These are phyloP conservation scores for Acanthornis magna DNA, from an alignment of 2,797 vertebrate genomes.

Conservation along the genomic window DNA sequence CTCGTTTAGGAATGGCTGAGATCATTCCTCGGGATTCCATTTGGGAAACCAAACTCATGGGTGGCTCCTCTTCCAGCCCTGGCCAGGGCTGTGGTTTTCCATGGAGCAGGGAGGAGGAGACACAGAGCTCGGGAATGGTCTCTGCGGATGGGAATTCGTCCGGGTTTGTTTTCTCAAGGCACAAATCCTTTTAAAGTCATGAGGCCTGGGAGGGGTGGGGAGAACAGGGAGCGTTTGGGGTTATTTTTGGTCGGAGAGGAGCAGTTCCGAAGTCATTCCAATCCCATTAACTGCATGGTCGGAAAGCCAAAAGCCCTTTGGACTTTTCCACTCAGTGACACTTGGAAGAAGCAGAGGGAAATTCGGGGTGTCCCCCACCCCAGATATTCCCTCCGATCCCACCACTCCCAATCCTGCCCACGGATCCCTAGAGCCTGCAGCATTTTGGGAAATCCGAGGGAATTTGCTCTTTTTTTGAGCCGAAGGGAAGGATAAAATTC, in stretches of 20 bases:
- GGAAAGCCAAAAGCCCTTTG: background rate
- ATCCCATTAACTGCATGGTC: background rate
- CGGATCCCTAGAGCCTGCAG: fast-evolving
- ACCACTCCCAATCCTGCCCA: background rate
- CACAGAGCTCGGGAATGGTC: conserved; percentile 12
- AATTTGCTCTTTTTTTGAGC: background rate
- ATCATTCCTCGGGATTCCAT: background rate
- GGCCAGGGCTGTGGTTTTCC: conserved; percentile 59
- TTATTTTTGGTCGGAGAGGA: conserved; percentile 57
- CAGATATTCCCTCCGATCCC: background rate
- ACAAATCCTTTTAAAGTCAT: conserved; percentile 59
- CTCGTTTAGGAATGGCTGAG: background rate
- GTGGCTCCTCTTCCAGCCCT: background rate
- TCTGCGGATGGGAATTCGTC: conserved; percentile 59
- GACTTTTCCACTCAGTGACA: background rate
- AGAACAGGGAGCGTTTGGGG: background rate
- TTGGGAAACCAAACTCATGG: background rate
- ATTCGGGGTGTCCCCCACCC: background rate
- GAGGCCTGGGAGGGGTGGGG: background rate
- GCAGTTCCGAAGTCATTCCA: conserved; percentile 5
- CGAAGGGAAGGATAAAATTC: too few species aligned
- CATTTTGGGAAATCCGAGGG: background rate
- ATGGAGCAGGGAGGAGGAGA: background rate
- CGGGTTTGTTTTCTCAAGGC: conserved; percentile 68
- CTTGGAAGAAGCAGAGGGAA: background rate